Evolutionary conservation across 2,797 vertebrate species (phyloP), one percentile per base, ranked within the genome.

Genomic region (Remorina albescens): DNA sequence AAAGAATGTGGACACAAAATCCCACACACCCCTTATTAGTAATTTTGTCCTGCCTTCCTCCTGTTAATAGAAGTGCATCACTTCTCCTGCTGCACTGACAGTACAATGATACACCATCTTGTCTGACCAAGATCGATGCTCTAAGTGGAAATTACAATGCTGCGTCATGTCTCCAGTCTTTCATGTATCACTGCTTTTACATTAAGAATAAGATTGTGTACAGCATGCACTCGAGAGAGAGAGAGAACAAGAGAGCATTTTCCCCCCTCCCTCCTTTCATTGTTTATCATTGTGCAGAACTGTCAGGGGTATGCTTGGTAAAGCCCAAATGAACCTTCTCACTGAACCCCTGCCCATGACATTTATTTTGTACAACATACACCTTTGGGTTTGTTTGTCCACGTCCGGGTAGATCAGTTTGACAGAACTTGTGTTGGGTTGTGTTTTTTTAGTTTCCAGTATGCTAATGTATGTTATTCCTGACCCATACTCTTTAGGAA

Each of bases 181-280:
- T 86, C 69, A 89, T 62, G 82, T 83, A 72, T 82, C 78, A 57
- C 66, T 69, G 67, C 71, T 67, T 76, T 82, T 79, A 78, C 74
- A 82, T 83, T 80, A 51, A 19, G n/a, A 23, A 60, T 57, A 46
- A 68, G 37, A 77, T 3, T 42, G 44, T n/a, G 15, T 42, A 67
- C 63, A 76, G 75, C 59, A 11, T 13, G 9, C 39, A 59, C 68
- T 51, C 37, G 19, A 18, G 41, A 42, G 41, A 42, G 18, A 6
- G 16, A 42, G 41, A 42, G 41, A 18, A 18, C 18, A 8, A 34
- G 32, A 34, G 32, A 34, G 41, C 16, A 28, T 53, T 23, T 39
- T 58, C 34, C 36, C 36, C 2, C 23, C 42, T 58, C 57, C 57
- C 74, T 51, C 18, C 36, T 66, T 49, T 84, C 62, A 47, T 73